Evolutionary conservation across 2,113 vertebrate genomes (phyloP).

Genomic region (Plestiodon gilberti): DNA sequence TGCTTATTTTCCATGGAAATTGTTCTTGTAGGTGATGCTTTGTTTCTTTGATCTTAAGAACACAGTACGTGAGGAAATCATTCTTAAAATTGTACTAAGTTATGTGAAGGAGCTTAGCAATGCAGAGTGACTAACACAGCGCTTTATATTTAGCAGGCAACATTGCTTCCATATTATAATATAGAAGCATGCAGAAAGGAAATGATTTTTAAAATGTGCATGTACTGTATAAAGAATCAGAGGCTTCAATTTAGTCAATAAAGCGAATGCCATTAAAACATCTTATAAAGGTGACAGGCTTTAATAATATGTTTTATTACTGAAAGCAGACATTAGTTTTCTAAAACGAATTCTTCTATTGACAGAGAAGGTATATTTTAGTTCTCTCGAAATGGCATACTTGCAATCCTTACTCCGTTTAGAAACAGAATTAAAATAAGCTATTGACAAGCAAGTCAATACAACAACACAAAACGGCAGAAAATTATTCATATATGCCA

Average conservation of each 20-base stretch:
- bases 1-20: neutral
- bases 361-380: slow-evolving; percentile 25
- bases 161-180: neutral
- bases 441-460: slow-evolving; percentile 39
- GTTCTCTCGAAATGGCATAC: slow-evolving; percentile 7
- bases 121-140: neutral
- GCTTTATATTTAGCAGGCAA: slow-evolving; percentile 18
- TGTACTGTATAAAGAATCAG: slow-evolving; percentile 27
- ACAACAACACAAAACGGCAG: neutral
- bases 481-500: slow-evolving; percentile 36
- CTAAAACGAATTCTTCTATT: slow-evolving; percentile 32
- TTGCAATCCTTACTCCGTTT: slow-evolving; percentile 31
- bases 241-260: slow-evolving; percentile 24
- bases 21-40: neutral
- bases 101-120: neutral
- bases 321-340: slow-evolving; percentile 18
- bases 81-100: neutral
- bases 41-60: neutral
- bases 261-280: slow-evolving; percentile 28
- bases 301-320: slow-evolving; percentile 34
- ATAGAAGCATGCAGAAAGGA: neutral
- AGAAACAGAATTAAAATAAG: slow-evolving; percentile 34
- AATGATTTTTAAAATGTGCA: slow-evolving; percentile 34
- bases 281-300: slow-evolving; percentile 38
- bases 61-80: neutral